Evolutionary conservation across 2,113 vertebrate species (phyloP).

Genomic region (Cynocephalus volans): DNA sequence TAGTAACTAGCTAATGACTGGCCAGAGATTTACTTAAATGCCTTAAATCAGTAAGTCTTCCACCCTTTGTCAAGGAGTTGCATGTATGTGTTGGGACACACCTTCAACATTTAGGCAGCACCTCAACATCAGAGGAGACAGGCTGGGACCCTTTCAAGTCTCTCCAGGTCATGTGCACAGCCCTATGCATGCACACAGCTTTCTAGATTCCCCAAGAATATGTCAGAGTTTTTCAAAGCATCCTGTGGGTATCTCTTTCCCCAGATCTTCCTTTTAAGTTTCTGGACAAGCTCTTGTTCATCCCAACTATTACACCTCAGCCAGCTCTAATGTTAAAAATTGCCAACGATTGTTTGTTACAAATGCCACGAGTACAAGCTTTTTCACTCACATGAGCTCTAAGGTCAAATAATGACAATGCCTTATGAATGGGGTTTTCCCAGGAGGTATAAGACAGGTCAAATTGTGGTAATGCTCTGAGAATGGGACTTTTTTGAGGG

Average conservation of each 20-base stretch:
- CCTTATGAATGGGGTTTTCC: not conserved
- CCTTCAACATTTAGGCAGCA: not conserved
- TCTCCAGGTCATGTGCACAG: not conserved
- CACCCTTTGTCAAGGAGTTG: not conserved
- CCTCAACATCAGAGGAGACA: not conserved
- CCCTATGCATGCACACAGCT: not conserved
- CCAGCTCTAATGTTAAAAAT: not conserved
- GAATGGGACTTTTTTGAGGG: not conserved
- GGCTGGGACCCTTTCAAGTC: not conserved
- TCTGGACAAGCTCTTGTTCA: not conserved
- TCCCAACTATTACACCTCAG: not conserved
- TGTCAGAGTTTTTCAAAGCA: not conserved
- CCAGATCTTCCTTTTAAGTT: not conserved
- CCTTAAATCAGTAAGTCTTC: not conserved
- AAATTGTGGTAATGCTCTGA: too few species aligned
- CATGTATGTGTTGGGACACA: not conserved
- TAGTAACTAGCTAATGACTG: too few species aligned
- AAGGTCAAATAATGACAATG: not conserved
- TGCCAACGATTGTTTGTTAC: too few species aligned
- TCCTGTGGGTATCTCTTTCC: not conserved
- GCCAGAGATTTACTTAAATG: not conserved
- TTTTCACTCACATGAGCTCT: not conserved
- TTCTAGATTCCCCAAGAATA: not conserved
- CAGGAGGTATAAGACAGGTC: not conserved
- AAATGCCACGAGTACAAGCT: not conserved